Conservation (phyloP, 2,797 vertebrate species). For the Paramormyrops hopkinsi region DNA sequence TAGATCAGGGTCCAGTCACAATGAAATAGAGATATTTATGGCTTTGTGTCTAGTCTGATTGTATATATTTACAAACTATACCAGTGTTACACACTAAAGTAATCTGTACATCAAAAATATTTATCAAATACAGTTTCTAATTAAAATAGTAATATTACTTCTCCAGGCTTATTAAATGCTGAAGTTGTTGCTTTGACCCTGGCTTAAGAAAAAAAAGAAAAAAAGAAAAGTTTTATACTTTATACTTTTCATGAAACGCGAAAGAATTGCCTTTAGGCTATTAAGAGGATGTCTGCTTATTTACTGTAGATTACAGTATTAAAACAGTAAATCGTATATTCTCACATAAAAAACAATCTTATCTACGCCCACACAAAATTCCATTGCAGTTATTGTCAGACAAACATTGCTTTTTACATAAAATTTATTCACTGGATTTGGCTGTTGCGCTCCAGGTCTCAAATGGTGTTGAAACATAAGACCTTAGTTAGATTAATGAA, state of each 20-base stretch:
- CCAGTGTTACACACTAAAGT: neutral
- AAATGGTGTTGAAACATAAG: neutral
- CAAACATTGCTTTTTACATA: slow-evolving; percentile 24
- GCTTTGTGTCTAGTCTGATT: neutral
- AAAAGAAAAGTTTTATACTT: neutral
- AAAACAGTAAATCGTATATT: neutral
- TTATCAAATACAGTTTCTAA: neutral
- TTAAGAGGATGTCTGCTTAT: neutral
- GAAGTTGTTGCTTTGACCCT: neutral
- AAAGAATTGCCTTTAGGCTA: neutral
- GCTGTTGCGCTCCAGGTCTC: neutral
- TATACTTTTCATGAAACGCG: neutral
- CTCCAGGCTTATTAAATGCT: neutral
- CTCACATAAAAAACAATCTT: neutral
- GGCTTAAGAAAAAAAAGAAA: neutral
- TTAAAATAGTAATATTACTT: neutral
- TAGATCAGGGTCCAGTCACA: slow-evolving; percentile 34
- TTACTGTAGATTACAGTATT: neutral
- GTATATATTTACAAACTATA: neutral
- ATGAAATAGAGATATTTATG: slow-evolving; percentile 17
- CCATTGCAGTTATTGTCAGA: slow-evolving; percentile 16
- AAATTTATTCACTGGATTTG: slow-evolving; percentile 22
- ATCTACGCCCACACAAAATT: neutral
- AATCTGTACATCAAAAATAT: neutral
- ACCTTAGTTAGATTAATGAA: slow-evolving; percentile 32